phyloP scores from a whole-genome alignment of 2,888 invertebrate species.

The Gibbula magus region DNA sequence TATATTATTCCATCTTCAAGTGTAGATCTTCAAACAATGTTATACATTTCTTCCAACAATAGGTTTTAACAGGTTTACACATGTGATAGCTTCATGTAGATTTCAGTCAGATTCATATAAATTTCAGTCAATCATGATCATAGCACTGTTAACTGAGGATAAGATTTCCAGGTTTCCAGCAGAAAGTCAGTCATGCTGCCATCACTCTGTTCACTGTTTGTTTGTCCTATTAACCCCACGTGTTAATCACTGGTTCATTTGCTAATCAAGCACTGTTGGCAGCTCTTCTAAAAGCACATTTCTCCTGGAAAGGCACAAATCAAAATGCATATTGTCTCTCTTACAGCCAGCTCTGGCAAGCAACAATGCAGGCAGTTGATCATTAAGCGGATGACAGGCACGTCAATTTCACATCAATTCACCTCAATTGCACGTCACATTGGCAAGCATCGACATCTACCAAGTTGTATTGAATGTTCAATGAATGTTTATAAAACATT shows the following conservation, averaged over 20 bases:
- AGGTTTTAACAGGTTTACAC: neutral
- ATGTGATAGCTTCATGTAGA: too few species aligned
- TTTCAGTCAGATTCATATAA: too few species aligned
- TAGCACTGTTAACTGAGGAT: neutral
- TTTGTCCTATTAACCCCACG: too few species aligned
- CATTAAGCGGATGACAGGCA: neutral
- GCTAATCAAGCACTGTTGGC: neutral
- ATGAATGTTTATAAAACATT: neutral
- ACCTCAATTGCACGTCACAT: neutral
- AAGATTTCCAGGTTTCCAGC: neutral
- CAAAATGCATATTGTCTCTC: conserved; percentile 1
- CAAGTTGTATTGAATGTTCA: neutral
- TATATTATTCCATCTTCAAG: too few species aligned
- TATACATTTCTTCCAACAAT: too few species aligned
- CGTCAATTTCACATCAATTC: neutral
- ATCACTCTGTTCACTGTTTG: neutral
- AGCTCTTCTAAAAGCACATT: neutral
- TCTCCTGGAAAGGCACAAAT: neutral
- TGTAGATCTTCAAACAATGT: too few species aligned
- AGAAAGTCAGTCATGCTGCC: neutral
- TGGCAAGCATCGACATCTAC: neutral
- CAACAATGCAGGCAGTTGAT: neutral
- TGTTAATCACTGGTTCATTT: neutral
- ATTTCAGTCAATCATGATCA: neutral
- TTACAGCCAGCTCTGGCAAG: neutral